Evolutionary conservation across 2,888 invertebrate genomes (phyloP).

Genomic region (Pterobdella sp.): DNA sequence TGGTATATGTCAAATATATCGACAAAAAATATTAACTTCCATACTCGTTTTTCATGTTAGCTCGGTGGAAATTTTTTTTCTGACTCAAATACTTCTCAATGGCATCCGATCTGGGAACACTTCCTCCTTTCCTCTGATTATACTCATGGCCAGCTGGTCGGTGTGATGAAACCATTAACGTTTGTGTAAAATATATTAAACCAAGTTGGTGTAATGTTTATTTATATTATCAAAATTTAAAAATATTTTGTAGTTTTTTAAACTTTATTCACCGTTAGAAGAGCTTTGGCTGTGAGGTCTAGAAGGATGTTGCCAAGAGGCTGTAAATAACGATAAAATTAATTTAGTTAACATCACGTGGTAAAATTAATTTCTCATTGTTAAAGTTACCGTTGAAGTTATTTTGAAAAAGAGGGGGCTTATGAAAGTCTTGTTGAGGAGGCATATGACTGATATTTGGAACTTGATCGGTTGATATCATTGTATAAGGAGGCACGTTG

Average conservation of each 20-base stretch:
- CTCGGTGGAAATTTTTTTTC: constrained; percentile 19
- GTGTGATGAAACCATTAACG: neutral
- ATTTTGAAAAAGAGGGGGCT: too few relatives aligned
- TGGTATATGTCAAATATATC: neutral
- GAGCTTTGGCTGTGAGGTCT: too few relatives aligned
- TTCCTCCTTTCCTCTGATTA: constrained; percentile 13
- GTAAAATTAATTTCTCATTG: too few relatives aligned
- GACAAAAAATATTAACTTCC: neutral
- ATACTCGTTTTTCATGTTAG: constrained; percentile 18
- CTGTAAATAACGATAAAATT: too few relatives aligned
- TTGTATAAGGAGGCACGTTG: neutral
- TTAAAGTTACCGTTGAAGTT: too few relatives aligned
- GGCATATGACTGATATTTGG: neutral
- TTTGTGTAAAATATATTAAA: neutral
- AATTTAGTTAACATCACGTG: too few relatives aligned
- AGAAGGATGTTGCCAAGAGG: too few relatives aligned
- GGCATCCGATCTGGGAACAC: constrained; percentile 18
- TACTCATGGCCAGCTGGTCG: constrained; percentile 14
- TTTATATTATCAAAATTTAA: too few relatives aligned
- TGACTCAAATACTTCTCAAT: constrained; percentile 3
- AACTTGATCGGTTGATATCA: neutral
- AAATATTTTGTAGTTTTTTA: too few relatives aligned
- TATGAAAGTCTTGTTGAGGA: neutral
- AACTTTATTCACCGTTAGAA: too few relatives aligned
- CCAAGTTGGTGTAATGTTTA: too few relatives aligned